Evolutionary conservation across 2,888 invertebrate species (phyloP), one percentile per base, ranked within the genome.

Genomic region (Danaus chrysippus): DNA sequence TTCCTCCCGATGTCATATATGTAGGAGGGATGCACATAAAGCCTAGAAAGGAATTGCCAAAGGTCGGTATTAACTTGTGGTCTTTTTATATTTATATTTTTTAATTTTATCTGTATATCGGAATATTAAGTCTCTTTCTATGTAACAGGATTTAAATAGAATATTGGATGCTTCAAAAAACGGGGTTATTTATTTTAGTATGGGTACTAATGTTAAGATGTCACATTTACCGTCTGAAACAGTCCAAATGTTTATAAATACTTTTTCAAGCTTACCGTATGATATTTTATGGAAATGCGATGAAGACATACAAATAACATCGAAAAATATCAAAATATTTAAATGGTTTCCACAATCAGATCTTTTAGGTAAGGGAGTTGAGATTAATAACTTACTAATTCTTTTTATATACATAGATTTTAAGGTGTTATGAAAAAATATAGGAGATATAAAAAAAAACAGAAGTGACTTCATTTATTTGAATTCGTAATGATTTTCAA

Each of bases 341-440:
- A 77, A 77, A 62, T 83, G 75, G 87, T 70, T 83, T 9, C 87
- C 90, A 0, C 90, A 89, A 63, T 76, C 82, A 10, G 63, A 66
- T 59, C 63, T 66, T 56, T 41, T 66, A 13, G 54, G 65, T 66
- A 56, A 62, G 65, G 43, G 8, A 52, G 10, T 52, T 60, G 53
- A 43, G 8, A 17, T 52, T 3, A 1, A 49, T 41, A 42, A 41
- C 10, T 9, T 34, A 11, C 5, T 41, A 13, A 12, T 42, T n/a
- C 42, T n/a, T 1, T 17, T 53, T 43, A n/a, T n/a, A 8, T 56
- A 34, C 8, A 43, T 42, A 10, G 6, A 12, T 15, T 10, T 17
- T 10, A 49, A 17, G 1, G 9, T 12, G 1, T 9, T 0, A 15
- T 49, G 10, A 49, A 8, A 10, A 10, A 17, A 10, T 49, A 17